phyloP scores from a whole-genome alignment of 2,888 invertebrate species.

The Mesorhabditis belari region DNA sequence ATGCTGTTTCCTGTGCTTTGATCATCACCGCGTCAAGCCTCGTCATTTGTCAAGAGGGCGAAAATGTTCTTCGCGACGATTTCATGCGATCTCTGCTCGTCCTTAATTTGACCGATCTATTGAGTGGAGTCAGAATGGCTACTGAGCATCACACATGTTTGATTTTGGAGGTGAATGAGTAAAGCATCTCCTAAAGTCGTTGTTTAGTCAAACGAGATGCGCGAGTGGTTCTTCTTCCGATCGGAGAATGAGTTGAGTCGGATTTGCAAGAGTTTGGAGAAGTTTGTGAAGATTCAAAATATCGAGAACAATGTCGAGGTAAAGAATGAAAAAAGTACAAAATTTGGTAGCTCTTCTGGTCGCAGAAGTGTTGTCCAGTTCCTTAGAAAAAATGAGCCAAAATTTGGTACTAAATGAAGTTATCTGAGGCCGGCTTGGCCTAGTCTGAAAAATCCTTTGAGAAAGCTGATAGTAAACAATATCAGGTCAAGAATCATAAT shows the following conservation, averaged over 20 bases:
- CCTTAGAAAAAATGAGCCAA: too few species aligned
- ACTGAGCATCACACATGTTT: not conserved
- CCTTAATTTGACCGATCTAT: not conserved
- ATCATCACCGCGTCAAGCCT: not conserved
- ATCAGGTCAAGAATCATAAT: not conserved
- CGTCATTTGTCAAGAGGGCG: not conserved
- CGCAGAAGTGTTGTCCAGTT: too few species aligned
- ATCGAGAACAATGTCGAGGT: too few species aligned
- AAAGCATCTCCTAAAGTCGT: not conserved
- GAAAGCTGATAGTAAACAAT: not conserved
- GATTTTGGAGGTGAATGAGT: not conserved
- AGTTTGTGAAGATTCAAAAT: not conserved
- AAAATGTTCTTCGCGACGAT: not conserved
- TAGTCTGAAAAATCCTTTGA: too few species aligned
- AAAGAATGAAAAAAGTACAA: too few species aligned
- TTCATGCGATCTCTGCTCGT: not conserved
- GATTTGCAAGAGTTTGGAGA: not conserved
- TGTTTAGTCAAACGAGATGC: not conserved
- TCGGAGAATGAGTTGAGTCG: not conserved
- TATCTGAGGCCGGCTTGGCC: too few species aligned
- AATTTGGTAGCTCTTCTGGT: too few species aligned
- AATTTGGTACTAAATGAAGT: too few species aligned
- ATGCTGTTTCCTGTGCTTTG: not conserved
- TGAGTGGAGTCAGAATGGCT: not conserved
- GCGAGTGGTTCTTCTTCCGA: not conserved